Conservation (phyloP, 2,888 invertebrate species). For the Mechanitis mazaeus region DNA sequence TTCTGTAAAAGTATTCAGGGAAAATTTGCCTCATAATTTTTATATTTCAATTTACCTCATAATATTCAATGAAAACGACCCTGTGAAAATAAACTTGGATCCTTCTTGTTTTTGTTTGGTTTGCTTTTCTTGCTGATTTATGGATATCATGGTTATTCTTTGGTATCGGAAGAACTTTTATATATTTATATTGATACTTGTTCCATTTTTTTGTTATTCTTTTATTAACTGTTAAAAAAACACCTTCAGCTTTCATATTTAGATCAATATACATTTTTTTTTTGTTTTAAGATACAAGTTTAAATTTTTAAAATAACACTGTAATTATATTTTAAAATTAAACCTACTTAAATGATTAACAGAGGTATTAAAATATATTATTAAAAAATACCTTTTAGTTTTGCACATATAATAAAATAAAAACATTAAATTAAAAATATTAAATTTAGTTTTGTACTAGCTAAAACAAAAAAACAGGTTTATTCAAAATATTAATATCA, state of each 20-base stretch:
- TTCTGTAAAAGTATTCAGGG: no score
- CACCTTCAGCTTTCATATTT: no score
- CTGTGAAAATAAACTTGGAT: slow-evolving; percentile 65
- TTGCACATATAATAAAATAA: no score
- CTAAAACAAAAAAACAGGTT: no score
- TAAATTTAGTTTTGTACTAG: no score
- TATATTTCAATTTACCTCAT: slow-evolving; percentile 51
- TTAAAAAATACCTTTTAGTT: background rate
- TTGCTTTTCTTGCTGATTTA: slow-evolving; percentile 54
- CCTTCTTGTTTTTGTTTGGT: slow-evolving; percentile 65
- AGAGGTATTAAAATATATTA: background rate
- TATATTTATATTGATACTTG: slow-evolving; percentile 46
- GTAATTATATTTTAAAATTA: no score
- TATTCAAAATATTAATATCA: background rate
- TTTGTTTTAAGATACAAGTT: no score
- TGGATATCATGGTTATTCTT: slow-evolving; percentile 61
- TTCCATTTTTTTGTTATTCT: slow-evolving; percentile 34
- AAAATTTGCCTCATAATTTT: slow-evolving; percentile 35
- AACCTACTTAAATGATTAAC: no score
- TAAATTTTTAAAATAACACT: no score
- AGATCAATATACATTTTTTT: no score
- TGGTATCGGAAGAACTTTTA: slow-evolving; percentile 42
- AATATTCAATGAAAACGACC: slow-evolving; percentile 64
- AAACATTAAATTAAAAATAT: no score
- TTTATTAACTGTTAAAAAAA: background rate